These are phyloP conservation scores for Crypturellus tataupa DNA, from an alignment of 2,797 vertebrate genomes.

Conservation along the genomic window DNA sequence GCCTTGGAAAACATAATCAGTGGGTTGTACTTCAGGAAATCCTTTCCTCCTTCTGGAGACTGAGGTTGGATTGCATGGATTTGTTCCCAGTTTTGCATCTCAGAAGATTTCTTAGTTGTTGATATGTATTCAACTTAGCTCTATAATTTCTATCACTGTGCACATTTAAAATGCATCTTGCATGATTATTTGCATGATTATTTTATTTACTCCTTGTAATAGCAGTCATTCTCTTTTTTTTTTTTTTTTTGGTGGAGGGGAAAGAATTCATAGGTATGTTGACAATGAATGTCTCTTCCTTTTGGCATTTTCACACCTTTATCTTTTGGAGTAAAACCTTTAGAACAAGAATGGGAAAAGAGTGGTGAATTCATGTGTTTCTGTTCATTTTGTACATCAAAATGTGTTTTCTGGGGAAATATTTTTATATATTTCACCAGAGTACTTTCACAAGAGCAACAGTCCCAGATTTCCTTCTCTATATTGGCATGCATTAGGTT, in stretches of 20 bases:
- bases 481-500: background rate
- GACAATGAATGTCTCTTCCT: background rate
- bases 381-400: background rate
- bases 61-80: conserved; percentile 41
- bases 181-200: background rate
- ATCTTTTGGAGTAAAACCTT: background rate
- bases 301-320: background rate
- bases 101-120: conserved; percentile 48
- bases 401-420: background rate
- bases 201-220: background rate
- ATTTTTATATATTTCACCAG: background rate
- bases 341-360: background rate
- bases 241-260: background rate
- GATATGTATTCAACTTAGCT: background rate
- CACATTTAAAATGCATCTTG: conserved; percentile 9
- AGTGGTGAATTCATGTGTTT: background rate
- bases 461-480: background rate
- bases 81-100: conserved; percentile 20
- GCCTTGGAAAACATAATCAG: conserved; percentile 44
- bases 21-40: conserved; percentile 61
- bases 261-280: background rate
- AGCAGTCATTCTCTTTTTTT: background rate
- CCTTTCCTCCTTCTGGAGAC: conserved; percentile 30
- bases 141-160: conserved; percentile 21
- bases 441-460: background rate